Conservation (phyloP, 1,140 invertebrate species). For the Leptinotarsa defecta region DNA sequence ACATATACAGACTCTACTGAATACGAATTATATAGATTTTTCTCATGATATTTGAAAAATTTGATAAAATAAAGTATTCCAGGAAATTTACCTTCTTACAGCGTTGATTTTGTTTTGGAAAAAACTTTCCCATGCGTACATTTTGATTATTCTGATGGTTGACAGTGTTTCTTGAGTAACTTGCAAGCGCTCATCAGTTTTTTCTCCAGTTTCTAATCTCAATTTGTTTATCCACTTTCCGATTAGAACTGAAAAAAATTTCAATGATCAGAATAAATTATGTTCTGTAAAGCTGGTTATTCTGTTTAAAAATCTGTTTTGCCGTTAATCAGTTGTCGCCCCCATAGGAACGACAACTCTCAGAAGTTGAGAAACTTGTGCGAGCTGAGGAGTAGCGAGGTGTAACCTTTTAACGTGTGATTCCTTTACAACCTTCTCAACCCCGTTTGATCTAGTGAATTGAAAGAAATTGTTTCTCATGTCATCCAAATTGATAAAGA, state of each 20-base stretch:
- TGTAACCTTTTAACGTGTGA: too few relatives aligned
- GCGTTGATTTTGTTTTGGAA: conserved; percentile 68
- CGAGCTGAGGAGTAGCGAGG: too few relatives aligned
- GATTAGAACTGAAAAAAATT: neutral
- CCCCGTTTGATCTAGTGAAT: too few relatives aligned
- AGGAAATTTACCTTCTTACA: conserved; percentile 37
- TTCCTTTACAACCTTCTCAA: too few relatives aligned
- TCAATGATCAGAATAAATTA: too few relatives aligned
- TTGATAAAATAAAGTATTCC: neutral
- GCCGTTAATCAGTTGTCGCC: too few relatives aligned
- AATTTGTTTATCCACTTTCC: conserved; percentile 9
- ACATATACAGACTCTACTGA: neutral
- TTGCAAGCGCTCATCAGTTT: conserved; percentile 79
- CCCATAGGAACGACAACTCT: too few relatives aligned
- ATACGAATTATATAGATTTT: neutral
- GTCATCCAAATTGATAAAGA: too few relatives aligned
- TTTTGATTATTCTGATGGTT: conserved; percentile 82
- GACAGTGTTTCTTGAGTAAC: conserved; percentile 85
- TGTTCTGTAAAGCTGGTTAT: too few relatives aligned
- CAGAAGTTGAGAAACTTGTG: too few relatives aligned
- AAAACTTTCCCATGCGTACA: conserved; percentile 86
- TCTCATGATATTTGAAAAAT: neutral
- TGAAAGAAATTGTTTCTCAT: too few relatives aligned
- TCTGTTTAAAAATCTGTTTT: too few relatives aligned
- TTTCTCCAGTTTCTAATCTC: conserved; percentile 39